Base-by-base conservation (phyloP, 23 tunicate genomes). In the Botrylloides violaceus region DNA sequence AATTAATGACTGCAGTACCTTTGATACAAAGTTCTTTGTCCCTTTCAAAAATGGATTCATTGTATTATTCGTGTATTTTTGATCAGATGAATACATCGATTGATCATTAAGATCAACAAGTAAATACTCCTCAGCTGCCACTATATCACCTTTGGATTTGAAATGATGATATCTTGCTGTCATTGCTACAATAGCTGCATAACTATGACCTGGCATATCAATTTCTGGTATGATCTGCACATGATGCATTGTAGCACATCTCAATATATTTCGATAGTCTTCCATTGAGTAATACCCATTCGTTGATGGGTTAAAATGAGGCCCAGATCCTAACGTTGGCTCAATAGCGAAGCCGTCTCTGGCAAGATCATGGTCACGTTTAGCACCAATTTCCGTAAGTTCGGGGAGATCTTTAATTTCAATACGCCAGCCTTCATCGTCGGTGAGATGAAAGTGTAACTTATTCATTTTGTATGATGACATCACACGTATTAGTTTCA, bases 131-230 rank as follows among this genome's bases (percentile, higher is more conserved):
- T 70, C 31, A 3, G 95, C 95, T 34, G 71, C 72, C 38, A 31
- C 71, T 4, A 9, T 56, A 1, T 71, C 47, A 20, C 82, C 86
- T 26, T 43, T 43, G 2, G 29, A 38, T 49, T 25, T 79, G 64
- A 61, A 71, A 3, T 78, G 61, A 15, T 76, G 58, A 53, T 76
- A 76, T 32, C 95, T 80, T 29, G 53, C 81, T 53, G 78, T 66
- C 85, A 85, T 80, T 9, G 94, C 68, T 3, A 76, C 66, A n/a
- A 85, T 75, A 36, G 94, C 94, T 9, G 94, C 94, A 59, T 85
- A 83, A 47, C 80, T 78, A 60, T 85, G 94, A 1, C 94, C 94
- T 4, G 94, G 94, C 34, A 70, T 75, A 77, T 85, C 94, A 12
- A 85, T 49, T 53, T 85, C 94, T 36, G 94, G 94, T 3, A 85